Evolutionary conservation across 2,797 vertebrate genomes (phyloP).

Genomic region (Anomalospiza imberbis): DNA sequence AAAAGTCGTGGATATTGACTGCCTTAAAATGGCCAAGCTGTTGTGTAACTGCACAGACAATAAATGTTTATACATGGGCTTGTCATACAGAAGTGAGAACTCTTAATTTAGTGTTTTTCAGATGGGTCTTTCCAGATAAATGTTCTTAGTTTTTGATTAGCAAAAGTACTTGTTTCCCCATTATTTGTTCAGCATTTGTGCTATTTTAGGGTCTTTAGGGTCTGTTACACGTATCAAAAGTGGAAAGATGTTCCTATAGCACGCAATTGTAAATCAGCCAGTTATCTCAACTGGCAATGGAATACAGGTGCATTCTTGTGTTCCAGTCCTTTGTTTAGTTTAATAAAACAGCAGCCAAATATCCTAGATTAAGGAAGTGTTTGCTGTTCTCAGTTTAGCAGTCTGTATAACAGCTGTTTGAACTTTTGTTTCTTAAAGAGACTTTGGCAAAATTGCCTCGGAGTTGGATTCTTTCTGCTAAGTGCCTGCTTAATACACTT

Average conservation of each 20-base stretch:
- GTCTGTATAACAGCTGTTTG: neutral
- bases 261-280: rapidly evolving
- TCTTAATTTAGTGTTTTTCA: neutral
- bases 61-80: neutral
- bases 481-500: neutral
- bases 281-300: rapidly evolving
- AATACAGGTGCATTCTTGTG: neutral
- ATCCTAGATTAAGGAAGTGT: neutral
- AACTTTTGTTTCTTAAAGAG: neutral
- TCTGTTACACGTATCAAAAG: rapidly evolving
- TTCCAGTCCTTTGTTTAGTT: neutral
- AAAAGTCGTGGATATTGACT: neutral
- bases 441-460: neutral
- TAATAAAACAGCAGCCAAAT: neutral
- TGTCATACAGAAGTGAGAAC: neutral
- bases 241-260: neutral
- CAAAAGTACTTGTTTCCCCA: neutral
- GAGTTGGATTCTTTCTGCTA: neutral
- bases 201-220: neutral
- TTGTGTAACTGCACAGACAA: neutral
- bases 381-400: neutral
- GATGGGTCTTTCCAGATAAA: neutral
- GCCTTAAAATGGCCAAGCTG: neutral
- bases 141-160: neutral
- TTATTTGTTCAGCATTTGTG: neutral